These are phyloP conservation scores for Saccostrea glomerata DNA, from an alignment of 1,140 invertebrate genomes.

Conservation along the genomic window DNA sequence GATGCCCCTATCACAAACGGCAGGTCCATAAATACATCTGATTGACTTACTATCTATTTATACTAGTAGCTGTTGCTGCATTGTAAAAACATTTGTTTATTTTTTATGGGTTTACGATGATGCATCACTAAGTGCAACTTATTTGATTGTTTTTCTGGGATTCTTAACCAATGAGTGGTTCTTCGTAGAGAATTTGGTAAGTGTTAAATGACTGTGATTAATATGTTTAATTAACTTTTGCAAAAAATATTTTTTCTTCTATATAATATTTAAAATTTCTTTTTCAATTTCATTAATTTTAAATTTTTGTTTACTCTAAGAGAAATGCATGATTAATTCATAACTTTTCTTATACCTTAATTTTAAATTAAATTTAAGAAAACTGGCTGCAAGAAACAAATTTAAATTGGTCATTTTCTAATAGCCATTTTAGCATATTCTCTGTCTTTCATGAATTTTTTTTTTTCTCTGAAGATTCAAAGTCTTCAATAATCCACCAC, in stretches of 20 bases:
- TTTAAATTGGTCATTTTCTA: neutral
- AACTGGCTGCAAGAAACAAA: too few relatives aligned
- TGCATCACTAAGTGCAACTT: neutral
- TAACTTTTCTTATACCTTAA: too few relatives aligned
- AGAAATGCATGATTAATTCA: too few relatives aligned
- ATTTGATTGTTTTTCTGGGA: slow-evolving; percentile 23
- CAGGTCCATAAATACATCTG: slow-evolving; percentile 30
- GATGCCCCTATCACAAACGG: slow-evolving; percentile 22
- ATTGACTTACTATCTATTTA: slow-evolving; percentile 22
- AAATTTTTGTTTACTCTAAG: neutral
- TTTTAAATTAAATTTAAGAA: too few relatives aligned
- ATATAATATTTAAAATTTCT: neutral
- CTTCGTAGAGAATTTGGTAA: neutral
- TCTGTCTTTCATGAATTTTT: neutral
- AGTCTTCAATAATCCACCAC: neutral
- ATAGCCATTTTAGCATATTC: neutral
- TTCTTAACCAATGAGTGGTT: neutral
- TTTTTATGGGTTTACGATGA: slow-evolving; percentile 21
- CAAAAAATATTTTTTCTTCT: neutral
- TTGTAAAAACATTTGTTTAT: neutral
- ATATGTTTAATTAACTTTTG: neutral
- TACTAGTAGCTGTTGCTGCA: slow-evolving; percentile 2
- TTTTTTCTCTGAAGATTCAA: neutral
- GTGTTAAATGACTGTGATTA: neutral
- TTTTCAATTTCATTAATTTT: neutral